Base-by-base conservation (phyloP, 92 coral and sea anemone species). In the Phenganax stokvisi region DNA sequence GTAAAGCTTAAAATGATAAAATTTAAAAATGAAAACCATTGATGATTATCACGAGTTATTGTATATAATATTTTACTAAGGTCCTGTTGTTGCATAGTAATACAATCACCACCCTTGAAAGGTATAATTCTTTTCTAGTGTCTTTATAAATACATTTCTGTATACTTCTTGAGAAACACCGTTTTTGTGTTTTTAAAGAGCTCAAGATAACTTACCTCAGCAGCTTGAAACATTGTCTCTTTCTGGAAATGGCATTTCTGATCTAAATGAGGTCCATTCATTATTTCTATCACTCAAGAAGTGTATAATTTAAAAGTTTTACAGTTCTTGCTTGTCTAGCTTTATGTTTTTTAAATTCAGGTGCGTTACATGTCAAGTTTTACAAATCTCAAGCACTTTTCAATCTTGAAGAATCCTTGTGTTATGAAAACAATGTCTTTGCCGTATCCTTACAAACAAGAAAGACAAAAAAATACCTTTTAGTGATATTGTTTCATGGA, bases 81-180 rank as follows among this genome's bases (percentile, higher is more conserved):
- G 88, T 88, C 47, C 89, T 93, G 10, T 82, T 93, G 62, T 93
- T 93, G 55, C 97, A 93, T 86, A 93, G 97, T 56, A 93, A 93
- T 75, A 86, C 92, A 54, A 87, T 93, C 57, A 77, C 93, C 0
- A 85, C 97, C 57, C 88, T 93, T 31, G 80, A 77, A 77, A 77
- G 80, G 80, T 80, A 89, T 31, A 70, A 70, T 51, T 88, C 0
- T 16, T 2, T 11, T n/a, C n/a, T 31, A 8, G n/a, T 53, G 44
- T 3, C 57, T 31, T 10, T 59, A 4, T 37, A 5, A 62, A 62
- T 28, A n/a, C 70, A 68, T 68, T 68, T 53, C 25, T n/a, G 51
- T 3, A 11, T 73, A 51, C 54, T 71, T 3, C 57, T 10, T 47
- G 12, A 25, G 7, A 68, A 17, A 16, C 55, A 30, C 3, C 56